Base-by-base conservation (phyloP, 2,888 invertebrate species). In the Automeris io region DNA sequence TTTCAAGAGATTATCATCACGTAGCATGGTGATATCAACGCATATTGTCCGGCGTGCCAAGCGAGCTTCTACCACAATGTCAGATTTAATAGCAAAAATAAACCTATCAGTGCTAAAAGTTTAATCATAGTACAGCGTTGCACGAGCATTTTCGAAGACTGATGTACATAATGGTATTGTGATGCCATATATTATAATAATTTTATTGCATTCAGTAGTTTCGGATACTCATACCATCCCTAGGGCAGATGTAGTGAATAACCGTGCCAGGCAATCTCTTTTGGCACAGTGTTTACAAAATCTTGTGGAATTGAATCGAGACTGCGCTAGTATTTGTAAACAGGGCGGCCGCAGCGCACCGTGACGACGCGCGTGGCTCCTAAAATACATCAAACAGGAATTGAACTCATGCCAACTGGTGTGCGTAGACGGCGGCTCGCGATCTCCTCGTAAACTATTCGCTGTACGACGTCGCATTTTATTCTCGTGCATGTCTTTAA, bases 291-390 rank as follows among this genome's bases (percentile, higher is more conserved):
- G 81, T 80, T 85, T 83, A 82, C 75, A 74, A 78, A 81, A 76
- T 73, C 68, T 66, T 55, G 67, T 63, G 75, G 65, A 80, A 78
- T 79, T 68, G 73, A 79, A 81, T 76, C 74, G 76, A 73, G 71
- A 73, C 70, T 68, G 74, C 65, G 70, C 72, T 74, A 79, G 72
- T 82, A 85, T 86, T 86, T 78, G 85, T 85, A 85, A 85, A 85
- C 85, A 83, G 71, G 73, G 68, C 64, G 63, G 59, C 61, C 53
- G 50, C 58, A 58, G 58, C 49, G 57, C 53, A 55, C 50, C 40
- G 57, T 51, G 50, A 53, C 64, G 58, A 64, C 68, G 70, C 71
- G 78, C 73, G 72, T 75, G 77, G 66, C 65, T 80, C 83, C 77
- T 51, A 75, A 83, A 85, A 85, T 86, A 85, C 78, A 64, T 78